A percentile compares a stretch with the other conserved stretches of the same genome.
phyloP scores from a whole-genome alignment of 2,888 invertebrate genomes.

The Ennomos fuscantarius region DNA sequence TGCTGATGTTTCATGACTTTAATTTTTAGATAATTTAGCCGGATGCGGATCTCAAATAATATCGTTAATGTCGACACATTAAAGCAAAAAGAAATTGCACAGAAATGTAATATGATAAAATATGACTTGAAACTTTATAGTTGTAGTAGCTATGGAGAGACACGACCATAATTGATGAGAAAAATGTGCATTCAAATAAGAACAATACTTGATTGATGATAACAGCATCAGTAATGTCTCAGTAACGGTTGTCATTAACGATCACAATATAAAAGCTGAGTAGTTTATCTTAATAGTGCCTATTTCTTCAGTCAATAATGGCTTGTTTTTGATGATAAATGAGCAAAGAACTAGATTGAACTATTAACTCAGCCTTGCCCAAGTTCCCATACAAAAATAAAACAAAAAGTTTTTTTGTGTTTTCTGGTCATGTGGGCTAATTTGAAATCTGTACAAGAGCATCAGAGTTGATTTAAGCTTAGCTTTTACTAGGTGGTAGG shows the following conservation, averaged over 20 bases:
- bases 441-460: neutral
- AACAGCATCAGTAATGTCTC: conserved; percentile 33
- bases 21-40: conserved; percentile 3
- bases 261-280: conserved; percentile 36
- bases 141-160: no score
- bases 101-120: no score
- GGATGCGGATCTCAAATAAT: conserved; percentile 4
- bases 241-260: conserved; percentile 35
- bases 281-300: conserved; percentile 28
- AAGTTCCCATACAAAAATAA: no score
- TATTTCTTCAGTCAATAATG: conserved; percentile 21
- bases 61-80: neutral
- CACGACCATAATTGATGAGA: conserved; percentile 17
- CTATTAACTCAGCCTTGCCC: neutral
- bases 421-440: conserved; percentile 3
- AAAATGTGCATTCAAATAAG: conserved; percentile 35
- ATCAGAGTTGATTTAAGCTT: conserved; percentile 5
- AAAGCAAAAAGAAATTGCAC: no score
- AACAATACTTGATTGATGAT: conserved; percentile 44
- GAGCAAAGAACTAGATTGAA: conserved; percentile 20
- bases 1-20: conserved; percentile 25
- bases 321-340: conserved; percentile 24
- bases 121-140: no score
- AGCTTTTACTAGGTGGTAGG: no score
- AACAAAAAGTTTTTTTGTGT: no score